A percentile compares a stretch with the other conserved stretches of the same genome.
These are phyloP conservation scores for Odontomachus brunneus DNA, from an alignment of 1,140 invertebrate genomes.

Conservation along the genomic window DNA sequence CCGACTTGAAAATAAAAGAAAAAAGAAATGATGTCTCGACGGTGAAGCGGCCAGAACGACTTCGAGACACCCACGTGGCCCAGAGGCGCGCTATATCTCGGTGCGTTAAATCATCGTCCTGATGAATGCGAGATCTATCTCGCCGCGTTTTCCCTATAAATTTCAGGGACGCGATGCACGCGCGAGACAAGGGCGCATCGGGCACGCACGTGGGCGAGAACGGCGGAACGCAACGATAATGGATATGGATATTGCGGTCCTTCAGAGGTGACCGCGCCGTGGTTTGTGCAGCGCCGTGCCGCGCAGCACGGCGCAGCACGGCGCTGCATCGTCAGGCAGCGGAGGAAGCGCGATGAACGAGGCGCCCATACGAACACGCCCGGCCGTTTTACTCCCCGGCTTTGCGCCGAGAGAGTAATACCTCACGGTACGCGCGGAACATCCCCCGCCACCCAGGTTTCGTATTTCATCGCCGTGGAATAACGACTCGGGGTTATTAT, in stretches of 20 bases:
- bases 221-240: constrained; percentile 62
- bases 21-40: background rate
- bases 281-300: constrained; percentile 9
- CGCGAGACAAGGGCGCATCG: constrained; percentile 48
- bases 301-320: too few relatives aligned
- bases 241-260: constrained; percentile 61
- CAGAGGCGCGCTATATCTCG: constrained; percentile 30
- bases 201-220: constrained; percentile 65
- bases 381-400: background rate
- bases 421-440: background rate
- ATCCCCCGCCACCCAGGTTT: constrained; percentile 43
- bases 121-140: constrained; percentile 77
- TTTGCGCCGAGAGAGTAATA: constrained; percentile 30
- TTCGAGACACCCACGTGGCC: constrained; percentile 61
- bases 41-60: constrained; percentile 2
- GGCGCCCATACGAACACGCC: constrained; percentile 10
- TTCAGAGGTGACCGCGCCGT: constrained; percentile 22
- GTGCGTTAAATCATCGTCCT: constrained; percentile 70
- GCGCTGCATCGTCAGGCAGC: too few relatives aligned
- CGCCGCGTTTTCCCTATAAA: constrained; percentile 73
- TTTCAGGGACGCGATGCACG: constrained; percentile 68
- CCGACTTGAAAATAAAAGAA: background rate
- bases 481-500: constrained; percentile 51
- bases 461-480: constrained; percentile 53
- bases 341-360: constrained; percentile 10